Evolutionary conservation across 2,888 invertebrate species (phyloP), one percentile per base, ranked within the genome.

Genomic region (Tanytarsus gracilentus): DNA sequence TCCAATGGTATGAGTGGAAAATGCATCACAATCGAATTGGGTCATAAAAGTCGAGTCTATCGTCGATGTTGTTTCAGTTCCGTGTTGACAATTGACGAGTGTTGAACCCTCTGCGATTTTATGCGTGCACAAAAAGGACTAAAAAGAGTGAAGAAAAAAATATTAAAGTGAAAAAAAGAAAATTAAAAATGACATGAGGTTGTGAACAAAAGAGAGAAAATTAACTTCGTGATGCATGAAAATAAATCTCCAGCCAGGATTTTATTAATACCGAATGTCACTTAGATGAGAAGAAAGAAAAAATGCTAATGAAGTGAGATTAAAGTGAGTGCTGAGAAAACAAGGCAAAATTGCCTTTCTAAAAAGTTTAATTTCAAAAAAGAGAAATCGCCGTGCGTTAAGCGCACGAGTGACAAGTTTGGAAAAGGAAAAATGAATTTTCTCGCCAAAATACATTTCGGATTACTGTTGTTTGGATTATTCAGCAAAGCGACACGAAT

Each of bases 401-500:
- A 9, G 4, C 18, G 9, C n/a, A 9, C 3, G 33, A 11, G 33
- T 33, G 33, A 11, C 2, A 2, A 11, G 33, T 33, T 33, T 33
- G 7, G 30, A 11, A 18, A 33, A n/a, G 18, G 39, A 58, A 58
- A 56, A 58, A 58, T 58, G 58, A 58, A 58, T 48, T 58, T 29
- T 58, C 58, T 48, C 58, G 30, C 27, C 14, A 58, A 48, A 58
- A 58, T 58, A 26, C 58, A 58, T 21, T 40, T 58, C 26, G 58
- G 58, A 58, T 56, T 56, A 56, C 26, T 58, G 48, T 48, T 58
- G 18, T 58, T 18, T 44, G 44, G 48, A 58, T 58, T 58, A 58
- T 55, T 55, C 55, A 58, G 26, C 26, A 40, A 39, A 48, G 58
- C 44, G 26, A 48, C 58, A 25, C 58, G 58, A 48, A 58, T 58